phyloP scores from a whole-genome alignment of 2,113 vertebrate genomes.

The Vulpes lagopus region DNA sequence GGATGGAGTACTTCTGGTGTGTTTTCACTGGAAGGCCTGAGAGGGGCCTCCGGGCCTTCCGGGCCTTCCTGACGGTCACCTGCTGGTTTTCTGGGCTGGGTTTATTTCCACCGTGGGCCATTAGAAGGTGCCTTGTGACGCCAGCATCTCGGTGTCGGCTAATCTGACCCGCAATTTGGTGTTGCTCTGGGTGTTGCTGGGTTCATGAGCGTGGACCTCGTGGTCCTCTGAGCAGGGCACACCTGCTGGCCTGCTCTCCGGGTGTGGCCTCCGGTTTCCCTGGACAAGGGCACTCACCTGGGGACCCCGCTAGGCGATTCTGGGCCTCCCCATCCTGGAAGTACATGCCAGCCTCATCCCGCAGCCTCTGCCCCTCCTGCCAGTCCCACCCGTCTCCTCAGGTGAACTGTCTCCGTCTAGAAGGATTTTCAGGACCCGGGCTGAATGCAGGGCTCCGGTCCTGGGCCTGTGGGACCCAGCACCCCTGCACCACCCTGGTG shows the following conservation, averaged over 20 bases:
- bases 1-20: background rate
- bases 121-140: fast-evolving
- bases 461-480: background rate
- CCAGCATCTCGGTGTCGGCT: fast-evolving
- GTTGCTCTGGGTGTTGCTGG: fast-evolving
- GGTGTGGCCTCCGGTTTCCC: background rate
- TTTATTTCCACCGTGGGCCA: background rate
- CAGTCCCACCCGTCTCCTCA: background rate
- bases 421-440: background rate
- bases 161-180: fast-evolving
- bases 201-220: fast-evolving
- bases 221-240: background rate
- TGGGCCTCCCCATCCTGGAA: background rate
- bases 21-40: background rate
- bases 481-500: background rate
- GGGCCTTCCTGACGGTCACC: fast-evolving
- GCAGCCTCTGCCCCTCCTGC: too few species aligned
- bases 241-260: fast-evolving
- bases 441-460: background rate
- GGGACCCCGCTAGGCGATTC: background rate
- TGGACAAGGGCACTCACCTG: background rate
- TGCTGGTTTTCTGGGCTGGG: background rate
- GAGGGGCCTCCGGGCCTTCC: fast-evolving
- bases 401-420: background rate
- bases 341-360: background rate